phyloP scores from a whole-genome alignment of 2,888 invertebrate species.

The Drymonia ruficornis region DNA sequence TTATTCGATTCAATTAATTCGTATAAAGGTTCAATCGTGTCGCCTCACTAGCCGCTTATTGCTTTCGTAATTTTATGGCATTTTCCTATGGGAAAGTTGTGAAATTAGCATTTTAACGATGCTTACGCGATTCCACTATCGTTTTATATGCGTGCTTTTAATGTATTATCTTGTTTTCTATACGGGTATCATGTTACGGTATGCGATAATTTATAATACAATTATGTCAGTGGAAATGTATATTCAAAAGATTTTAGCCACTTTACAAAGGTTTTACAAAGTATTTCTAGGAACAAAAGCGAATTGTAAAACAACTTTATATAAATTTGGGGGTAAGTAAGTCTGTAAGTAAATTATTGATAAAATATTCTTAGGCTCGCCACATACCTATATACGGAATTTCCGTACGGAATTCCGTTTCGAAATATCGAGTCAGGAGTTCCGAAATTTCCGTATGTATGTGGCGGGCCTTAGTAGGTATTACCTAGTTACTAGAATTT shows the following conservation, averaged over 20 bases:
- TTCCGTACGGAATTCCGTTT: too few relatives aligned
- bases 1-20: constrained; percentile 15
- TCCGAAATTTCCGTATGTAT: too few relatives aligned
- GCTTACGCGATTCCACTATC: constrained; percentile 11
- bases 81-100: constrained; percentile 52
- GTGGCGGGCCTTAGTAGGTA: too few relatives aligned
- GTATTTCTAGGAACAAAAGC: too few relatives aligned
- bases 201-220: not conserved
- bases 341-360: too few relatives aligned
- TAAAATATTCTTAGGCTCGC: too few relatives aligned
- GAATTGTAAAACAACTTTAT: not conserved
- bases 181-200: not conserved
- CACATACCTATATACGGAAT: too few relatives aligned
- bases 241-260: too few relatives aligned
- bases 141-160: constrained; percentile 16
- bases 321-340: too few relatives aligned
- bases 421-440: too few relatives aligned
- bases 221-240: not conserved
- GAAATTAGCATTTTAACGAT: constrained; percentile 53
- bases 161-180: not conserved
- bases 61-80: constrained; percentile 43
- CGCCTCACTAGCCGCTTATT: constrained; percentile 20
- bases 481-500: too few relatives aligned
- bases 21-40: constrained; percentile 18
- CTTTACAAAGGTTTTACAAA: too few relatives aligned